Evolutionary conservation across 2,113 vertebrate genomes (phyloP).

Genomic region (Poeciliopsis prolifica): DNA sequence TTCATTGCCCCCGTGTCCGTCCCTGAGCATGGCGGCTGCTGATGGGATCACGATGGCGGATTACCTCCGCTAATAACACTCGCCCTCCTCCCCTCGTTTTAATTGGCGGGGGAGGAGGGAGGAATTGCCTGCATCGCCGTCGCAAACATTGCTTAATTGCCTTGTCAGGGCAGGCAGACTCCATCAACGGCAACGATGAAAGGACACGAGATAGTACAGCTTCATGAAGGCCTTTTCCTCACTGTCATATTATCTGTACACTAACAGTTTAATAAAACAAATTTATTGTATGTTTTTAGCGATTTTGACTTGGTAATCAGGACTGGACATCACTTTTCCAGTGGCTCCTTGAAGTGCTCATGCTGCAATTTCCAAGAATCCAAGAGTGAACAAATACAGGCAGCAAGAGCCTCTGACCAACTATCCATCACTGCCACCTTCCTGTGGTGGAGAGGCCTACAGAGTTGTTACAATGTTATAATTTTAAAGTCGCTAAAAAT

Average conservation of each 20-base stretch:
- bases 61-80: slow-evolving; percentile 46
- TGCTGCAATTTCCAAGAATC: neutral
- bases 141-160: slow-evolving; percentile 34
- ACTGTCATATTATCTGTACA: neutral
- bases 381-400: neutral
- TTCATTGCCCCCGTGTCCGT: slow-evolving; percentile 29
- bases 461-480: too few relatives aligned
- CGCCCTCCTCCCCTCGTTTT: slow-evolving; percentile 16
- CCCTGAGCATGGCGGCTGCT: slow-evolving; percentile 32
- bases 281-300: neutral
- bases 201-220: neutral
- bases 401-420: neutral
- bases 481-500: too few relatives aligned
- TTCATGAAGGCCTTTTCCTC: neutral
- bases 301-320: neutral
- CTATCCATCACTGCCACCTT: neutral
- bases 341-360: neutral
- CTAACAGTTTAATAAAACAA: neutral
- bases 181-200: slow-evolving; percentile 20
- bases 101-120: slow-evolving; percentile 17
- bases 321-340: neutral
- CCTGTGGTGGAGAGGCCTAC: neutral
- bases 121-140: slow-evolving; percentile 22
- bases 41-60: slow-evolving; percentile 59
- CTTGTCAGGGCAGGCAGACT: slow-evolving; percentile 14